Percentiles rank a stretch among this genome's conserved stretches.
These are phyloP conservation scores for Agonopterix arenella DNA, from an alignment of 2,888 invertebrate genomes.

Conservation along the genomic window DNA sequence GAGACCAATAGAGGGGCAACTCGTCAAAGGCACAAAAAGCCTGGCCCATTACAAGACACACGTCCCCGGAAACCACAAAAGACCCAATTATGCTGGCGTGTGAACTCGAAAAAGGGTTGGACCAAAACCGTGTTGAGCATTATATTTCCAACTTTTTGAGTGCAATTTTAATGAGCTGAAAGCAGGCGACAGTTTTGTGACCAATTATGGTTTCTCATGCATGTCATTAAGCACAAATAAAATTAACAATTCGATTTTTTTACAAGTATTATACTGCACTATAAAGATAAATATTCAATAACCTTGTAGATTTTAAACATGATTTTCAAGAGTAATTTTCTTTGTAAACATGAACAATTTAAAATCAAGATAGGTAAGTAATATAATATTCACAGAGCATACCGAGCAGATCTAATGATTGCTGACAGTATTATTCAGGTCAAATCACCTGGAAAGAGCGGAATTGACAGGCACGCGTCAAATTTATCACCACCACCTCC, in stretches of 20 bases:
- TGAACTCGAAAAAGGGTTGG: slow-evolving; percentile 59
- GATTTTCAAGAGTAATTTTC: no score
- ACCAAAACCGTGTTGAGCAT: slow-evolving; percentile 34
- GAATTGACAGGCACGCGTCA: slow-evolving; percentile 32
- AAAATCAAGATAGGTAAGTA: no score
- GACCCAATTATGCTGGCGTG: slow-evolving; percentile 62
- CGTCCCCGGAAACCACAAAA: slow-evolving; percentile 61
- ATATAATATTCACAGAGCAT: no score
- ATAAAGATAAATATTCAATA: no score
- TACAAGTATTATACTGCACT: no score
- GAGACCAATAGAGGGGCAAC: slow-evolving; percentile 35
- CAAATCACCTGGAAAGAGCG: slow-evolving; percentile 26
- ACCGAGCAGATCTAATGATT: no score
- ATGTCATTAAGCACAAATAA: no score
- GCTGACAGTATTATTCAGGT: slow-evolving; percentile 27
- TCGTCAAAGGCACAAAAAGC: slow-evolving; percentile 51
- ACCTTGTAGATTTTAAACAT: no score
- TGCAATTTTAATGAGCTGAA: slow-evolving; percentile 12
- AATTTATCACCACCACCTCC: slow-evolving; percentile 29
- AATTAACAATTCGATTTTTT: no score
- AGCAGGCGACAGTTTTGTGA: not conserved
- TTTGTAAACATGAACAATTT: no score
- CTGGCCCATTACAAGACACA: slow-evolving; percentile 53
- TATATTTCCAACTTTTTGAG: slow-evolving; percentile 36
- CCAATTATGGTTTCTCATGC: no score